These are phyloP conservation scores for Rapana venosa DNA, from an alignment of 2,888 invertebrate genomes.

Conservation along the genomic window DNA sequence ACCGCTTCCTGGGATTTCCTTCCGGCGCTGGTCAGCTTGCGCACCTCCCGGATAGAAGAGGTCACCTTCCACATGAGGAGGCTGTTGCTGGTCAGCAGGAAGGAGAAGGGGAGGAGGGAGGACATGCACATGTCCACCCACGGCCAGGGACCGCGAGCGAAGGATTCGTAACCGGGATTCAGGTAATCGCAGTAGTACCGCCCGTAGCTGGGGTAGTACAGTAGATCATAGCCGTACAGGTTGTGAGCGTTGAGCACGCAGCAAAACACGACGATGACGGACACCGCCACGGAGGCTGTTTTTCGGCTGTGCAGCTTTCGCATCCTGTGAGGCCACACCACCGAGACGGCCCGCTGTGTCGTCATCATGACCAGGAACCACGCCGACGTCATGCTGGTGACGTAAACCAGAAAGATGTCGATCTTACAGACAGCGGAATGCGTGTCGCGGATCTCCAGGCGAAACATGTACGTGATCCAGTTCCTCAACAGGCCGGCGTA, in stretches of 20 bases:
- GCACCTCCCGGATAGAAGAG: too few species aligned
- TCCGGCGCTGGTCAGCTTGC: too few species aligned
- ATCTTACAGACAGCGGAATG: conserved; percentile 59
- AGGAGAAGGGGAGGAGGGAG: conserved; percentile 50
- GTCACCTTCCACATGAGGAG: conserved; percentile 58
- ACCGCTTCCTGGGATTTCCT: neutral
- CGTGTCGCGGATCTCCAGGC: conserved; percentile 56
- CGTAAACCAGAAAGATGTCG: conserved; percentile 63
- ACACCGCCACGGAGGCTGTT: conserved; percentile 46
- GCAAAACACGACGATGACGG: conserved; percentile 14
- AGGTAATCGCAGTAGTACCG: conserved; percentile 12
- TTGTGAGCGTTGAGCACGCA: conserved; percentile 9
- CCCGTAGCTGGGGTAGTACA: neutral
- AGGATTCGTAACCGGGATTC: conserved; percentile 48
- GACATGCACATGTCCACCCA: conserved; percentile 63
- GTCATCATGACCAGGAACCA: conserved; percentile 71
- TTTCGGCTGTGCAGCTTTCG: conserved; percentile 54
- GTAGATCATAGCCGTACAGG: neutral
- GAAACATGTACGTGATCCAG: conserved; percentile 57
- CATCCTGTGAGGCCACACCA: conserved; percentile 62
- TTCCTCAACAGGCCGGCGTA: conserved; percentile 64
- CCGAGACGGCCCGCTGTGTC: conserved; percentile 61
- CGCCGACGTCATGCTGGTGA: conserved; percentile 61
- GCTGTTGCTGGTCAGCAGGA: conserved; percentile 55
- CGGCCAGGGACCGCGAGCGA: conserved; percentile 59